A percentile compares a stretch with the other conserved stretches of the same genome.
phyloP scores from a whole-genome alignment of 2,888 invertebrate genomes.

The Diarsia dahlii region DNA sequence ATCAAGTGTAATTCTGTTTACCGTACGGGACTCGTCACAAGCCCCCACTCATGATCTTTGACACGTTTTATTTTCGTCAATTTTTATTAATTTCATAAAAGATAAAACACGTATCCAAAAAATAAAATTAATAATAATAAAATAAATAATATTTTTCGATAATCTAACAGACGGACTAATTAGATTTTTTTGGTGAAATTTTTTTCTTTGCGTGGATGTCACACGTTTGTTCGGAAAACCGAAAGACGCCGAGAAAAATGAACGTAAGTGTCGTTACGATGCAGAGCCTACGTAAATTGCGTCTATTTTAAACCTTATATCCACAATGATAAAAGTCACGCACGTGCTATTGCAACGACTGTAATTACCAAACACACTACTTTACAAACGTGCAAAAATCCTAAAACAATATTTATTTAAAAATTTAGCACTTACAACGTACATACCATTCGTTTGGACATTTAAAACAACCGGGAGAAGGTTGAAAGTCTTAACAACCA shows the following conservation, averaged over 20 bases:
- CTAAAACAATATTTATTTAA: not conserved
- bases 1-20: no score
- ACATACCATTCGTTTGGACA: conserved; percentile 20
- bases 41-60: no score
- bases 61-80: no score
- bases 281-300: not conserved
- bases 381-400: conserved; percentile 24
- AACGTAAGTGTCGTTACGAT: not conserved
- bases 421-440: conserved; percentile 53
- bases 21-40: no score
- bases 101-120: no score
- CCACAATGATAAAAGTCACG: not conserved
- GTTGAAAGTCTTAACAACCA: not conserved
- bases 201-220: not conserved
- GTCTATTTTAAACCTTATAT: conserved; percentile 11
- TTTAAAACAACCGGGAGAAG: not conserved
- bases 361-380: not conserved
- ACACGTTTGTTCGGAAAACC: not conserved
- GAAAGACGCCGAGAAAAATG: not conserved
- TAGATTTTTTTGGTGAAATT: no score
- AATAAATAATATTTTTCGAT: no score
- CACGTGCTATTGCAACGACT: conserved; percentile 7
- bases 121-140: no score
- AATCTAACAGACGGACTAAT: no score
- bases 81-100: no score